A percentile compares a stretch with the other conserved stretches of the same genome.
phyloP scores from a whole-genome alignment of 2,888 invertebrate species.

The Norana najaformis region DNA sequence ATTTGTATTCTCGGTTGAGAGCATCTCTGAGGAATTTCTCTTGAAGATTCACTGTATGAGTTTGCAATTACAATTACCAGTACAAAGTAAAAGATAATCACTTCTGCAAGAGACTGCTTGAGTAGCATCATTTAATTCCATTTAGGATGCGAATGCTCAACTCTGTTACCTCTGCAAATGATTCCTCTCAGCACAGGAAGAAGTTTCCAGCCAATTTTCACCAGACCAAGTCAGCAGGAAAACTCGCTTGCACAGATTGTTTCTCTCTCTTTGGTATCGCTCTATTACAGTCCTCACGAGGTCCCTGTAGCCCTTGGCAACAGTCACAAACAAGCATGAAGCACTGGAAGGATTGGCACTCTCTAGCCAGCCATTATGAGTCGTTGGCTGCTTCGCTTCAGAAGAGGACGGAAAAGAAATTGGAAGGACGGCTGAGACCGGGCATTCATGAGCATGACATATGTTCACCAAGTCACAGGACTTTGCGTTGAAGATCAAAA shows the following conservation, averaged over 20 bases:
- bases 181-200: neutral
- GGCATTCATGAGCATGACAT: slow-evolving; percentile 44
- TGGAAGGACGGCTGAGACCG: slow-evolving; percentile 37
- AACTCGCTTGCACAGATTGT: neutral
- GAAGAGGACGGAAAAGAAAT: slow-evolving; percentile 23
- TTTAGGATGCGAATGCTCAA: neutral
- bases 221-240: slow-evolving; percentile 22
- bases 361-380: neutral
- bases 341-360: neutral
- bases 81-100: neutral
- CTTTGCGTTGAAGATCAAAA: slow-evolving; percentile 82
- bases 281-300: slow-evolving; percentile 27
- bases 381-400: neutral
- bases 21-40: neutral
- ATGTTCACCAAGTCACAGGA: slow-evolving; percentile 87
- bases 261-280: slow-evolving; percentile 8
- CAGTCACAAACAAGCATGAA: slow-evolving; percentile 29
- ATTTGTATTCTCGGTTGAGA: neutral
- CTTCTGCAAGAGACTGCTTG: neutral
- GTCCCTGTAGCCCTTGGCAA: slow-evolving; percentile 41
- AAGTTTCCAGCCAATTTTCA: slow-evolving; percentile 17
- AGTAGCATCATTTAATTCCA: neutral
- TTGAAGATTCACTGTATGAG: neutral
- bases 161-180: neutral
- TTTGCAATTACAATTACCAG: neutral